A percentile compares a stretch with the other conserved stretches of the same genome.
Evolutionary conservation across 1,140 invertebrate genomes (phyloP).

Genomic region (Chionoecetes opilio): DNA sequence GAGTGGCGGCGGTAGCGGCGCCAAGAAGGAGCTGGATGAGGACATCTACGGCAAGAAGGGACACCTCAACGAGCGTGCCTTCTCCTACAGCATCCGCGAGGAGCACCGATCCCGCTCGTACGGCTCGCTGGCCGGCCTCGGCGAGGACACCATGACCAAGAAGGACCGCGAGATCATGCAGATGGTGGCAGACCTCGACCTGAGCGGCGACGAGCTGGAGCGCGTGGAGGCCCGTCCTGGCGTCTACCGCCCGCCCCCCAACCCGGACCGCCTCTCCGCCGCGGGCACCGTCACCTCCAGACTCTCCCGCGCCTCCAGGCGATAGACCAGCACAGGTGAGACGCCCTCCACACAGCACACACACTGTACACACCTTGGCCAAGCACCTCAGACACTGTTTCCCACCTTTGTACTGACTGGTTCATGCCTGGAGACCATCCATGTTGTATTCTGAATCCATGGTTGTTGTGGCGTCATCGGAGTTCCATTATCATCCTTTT

Average conservation of each 20-base stretch:
- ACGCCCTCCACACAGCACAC: too few relatives aligned
- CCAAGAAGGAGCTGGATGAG: slow-evolving; percentile 81
- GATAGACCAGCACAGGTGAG: slow-evolving; percentile 49
- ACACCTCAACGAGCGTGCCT: slow-evolving; percentile 95
- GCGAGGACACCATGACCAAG: slow-evolving; percentile 85
- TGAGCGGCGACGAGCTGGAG: slow-evolving; percentile 91
- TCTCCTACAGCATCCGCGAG: slow-evolving; percentile 96
- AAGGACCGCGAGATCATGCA: slow-evolving; percentile 90
- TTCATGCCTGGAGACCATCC: too few relatives aligned
- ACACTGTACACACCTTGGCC: too few relatives aligned
- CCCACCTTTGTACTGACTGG: too few relatives aligned
- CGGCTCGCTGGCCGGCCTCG: slow-evolving; percentile 93
- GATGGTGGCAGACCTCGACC: slow-evolving; percentile 93
- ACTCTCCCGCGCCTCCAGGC: slow-evolving; percentile 76
- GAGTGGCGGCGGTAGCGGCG: slow-evolving; percentile 77
- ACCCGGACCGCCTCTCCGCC: slow-evolving; percentile 68
- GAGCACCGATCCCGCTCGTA: slow-evolving; percentile 95
- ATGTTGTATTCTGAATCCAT: too few relatives aligned
- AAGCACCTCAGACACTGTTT: too few relatives aligned
- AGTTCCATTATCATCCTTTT: too few relatives aligned
- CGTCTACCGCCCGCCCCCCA: slow-evolving; percentile 81
- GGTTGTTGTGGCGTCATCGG: too few relatives aligned
- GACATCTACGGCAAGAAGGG: slow-evolving; percentile 93
- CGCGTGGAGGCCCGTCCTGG: slow-evolving; percentile 83
- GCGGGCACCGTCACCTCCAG: slow-evolving; percentile 77